Conservation (phyloP, 2,113 vertebrate genomes). For the Triplophysa siluroides region DNA sequence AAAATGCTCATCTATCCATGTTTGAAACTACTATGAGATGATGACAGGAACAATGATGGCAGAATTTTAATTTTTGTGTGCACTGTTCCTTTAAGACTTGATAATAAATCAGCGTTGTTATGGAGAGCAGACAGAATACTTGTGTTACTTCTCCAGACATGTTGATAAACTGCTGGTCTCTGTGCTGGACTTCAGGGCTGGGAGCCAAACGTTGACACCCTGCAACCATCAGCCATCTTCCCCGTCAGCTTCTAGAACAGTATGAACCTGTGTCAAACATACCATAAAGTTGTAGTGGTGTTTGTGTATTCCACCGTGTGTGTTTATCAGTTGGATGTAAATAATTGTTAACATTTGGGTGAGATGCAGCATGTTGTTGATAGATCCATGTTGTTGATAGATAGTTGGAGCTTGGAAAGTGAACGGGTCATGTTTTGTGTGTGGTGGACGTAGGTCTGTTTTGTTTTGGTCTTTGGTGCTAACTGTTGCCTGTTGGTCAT, state of each 20-base stretch:
- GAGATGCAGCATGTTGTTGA: constrained; percentile 15
- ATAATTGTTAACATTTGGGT: constrained; percentile 23
- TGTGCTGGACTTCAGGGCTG: constrained; percentile 14
- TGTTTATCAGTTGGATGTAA: not conserved
- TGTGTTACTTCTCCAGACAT: constrained; percentile 54
- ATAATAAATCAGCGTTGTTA: constrained; percentile 14
- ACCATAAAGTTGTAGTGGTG: constrained; percentile 11
- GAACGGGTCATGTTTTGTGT: constrained; percentile 5
- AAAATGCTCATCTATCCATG: no score
- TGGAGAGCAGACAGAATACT: constrained; percentile 32
- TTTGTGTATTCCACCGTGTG: constrained; percentile 35
- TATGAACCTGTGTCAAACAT: constrained; percentile 16
- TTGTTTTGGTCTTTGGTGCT: constrained; percentile 56
- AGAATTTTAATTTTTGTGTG: not conserved
- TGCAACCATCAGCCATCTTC: constrained; percentile 32
- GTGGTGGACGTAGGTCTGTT: not conserved
- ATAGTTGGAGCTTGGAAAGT: not conserved
- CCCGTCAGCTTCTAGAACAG: constrained; percentile 22
- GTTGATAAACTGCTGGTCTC: constrained; percentile 42
- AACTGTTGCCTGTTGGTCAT: constrained; percentile 41
- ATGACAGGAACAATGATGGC: no score
- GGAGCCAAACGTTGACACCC: constrained; percentile 37
- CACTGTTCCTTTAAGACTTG: not conserved
- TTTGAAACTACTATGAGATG: no score
- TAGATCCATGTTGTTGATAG: not conserved